phyloP scores from a whole-genome alignment of 37 sponge, comb jelly and placozoan species.

The Crambe crambe region DNA sequence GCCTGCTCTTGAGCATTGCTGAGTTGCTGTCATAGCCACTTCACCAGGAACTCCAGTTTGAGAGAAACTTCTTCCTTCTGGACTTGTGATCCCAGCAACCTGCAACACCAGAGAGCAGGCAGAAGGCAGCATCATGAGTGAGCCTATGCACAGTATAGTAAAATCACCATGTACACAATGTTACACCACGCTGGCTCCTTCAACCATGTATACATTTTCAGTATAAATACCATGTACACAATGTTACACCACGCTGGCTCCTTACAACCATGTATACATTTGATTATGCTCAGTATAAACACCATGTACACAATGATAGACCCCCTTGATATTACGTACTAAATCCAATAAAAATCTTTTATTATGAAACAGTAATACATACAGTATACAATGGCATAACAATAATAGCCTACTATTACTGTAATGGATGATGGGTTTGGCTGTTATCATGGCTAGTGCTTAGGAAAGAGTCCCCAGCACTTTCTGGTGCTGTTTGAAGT shows the following conservation, averaged over 20 bases:
- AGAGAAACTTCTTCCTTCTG: background rate
- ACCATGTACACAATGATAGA: no score
- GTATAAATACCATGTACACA: background rate
- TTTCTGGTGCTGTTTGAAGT: background rate
- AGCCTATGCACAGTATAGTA: background rate
- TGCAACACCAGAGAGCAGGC: constrained; percentile 82
- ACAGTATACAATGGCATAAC: no score
- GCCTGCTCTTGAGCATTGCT: constrained; percentile 51
- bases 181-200: background rate
- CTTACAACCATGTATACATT: no score
- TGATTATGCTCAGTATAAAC: no score
- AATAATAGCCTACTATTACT: no score
- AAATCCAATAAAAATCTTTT: no score
- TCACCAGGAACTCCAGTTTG: background rate
- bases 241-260: no score
- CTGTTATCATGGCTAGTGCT: no score
- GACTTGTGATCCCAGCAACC: constrained; percentile 31
- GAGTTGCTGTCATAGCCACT: constrained; percentile 14
- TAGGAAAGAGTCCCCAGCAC: background rate
- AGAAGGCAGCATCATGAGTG: constrained; percentile 38
- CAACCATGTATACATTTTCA: background rate
- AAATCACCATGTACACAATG: background rate
- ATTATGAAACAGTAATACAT: no score
- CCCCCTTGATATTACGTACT: no score
- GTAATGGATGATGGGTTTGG: no score